Conservation (phyloP, 30 jellyfish, hydroid and myxozoan species). For the Chrysaora quinquecirrha region DNA sequence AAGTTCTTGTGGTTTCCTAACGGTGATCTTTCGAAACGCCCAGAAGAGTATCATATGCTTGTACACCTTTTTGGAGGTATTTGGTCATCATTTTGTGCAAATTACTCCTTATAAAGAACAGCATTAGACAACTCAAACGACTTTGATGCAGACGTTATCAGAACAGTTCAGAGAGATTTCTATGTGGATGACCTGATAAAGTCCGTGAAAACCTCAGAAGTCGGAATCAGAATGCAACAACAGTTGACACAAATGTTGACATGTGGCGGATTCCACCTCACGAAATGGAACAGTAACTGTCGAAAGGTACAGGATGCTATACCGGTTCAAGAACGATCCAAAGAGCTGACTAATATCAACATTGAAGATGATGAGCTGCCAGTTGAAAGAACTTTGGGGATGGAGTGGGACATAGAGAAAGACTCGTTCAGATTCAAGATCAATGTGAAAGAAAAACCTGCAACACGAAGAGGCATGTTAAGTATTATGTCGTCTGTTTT, state of each 20-base stretch:
- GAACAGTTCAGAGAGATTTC: constrained; percentile 26
- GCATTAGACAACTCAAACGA: constrained; percentile 26
- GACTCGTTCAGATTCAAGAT: neutral
- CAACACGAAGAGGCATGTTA: constrained; percentile 37
- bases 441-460: constrained; percentile 1
- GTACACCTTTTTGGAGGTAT: constrained; percentile 41
- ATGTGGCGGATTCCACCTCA: constrained; percentile 38
- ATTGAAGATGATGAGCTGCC: constrained; percentile 34
- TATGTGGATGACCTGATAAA: constrained; percentile 48
- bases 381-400: constrained; percentile 52
- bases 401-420: constrained; percentile 23
- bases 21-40: constrained; percentile 22
- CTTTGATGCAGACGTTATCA: constrained; percentile 6
- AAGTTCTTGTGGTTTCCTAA: constrained; percentile 48
- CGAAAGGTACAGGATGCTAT: constrained; percentile 19
- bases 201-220: constrained; percentile 16
- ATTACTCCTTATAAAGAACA: constrained; percentile 32
- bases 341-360: constrained; percentile 19
- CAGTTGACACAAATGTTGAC: constrained; percentile 1
- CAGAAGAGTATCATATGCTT: constrained; percentile 26
- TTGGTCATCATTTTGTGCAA: constrained; percentile 30
- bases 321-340: constrained; percentile 23
- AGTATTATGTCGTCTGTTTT: constrained; percentile 26
- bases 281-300: constrained; percentile 33
- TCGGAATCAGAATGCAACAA: constrained; percentile 21